Evolutionary conservation across 2,888 invertebrate species (phyloP), one percentile per base, ranked within the genome.

Genomic region (Linnaemya tessellans): DNA sequence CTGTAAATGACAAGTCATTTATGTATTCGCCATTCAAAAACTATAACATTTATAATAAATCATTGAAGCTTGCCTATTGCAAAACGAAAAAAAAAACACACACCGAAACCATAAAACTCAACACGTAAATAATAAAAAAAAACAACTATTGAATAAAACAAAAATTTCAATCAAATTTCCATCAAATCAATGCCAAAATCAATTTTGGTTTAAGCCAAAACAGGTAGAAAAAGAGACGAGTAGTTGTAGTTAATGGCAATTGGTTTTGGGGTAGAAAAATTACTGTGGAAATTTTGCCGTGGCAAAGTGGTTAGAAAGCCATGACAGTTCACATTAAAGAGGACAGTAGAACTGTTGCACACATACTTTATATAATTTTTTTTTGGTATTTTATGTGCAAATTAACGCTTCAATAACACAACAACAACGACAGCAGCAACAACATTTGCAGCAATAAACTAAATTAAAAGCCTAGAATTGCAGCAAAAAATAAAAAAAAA

Each of bases 131-230:
- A 22, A 15, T 43, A 75, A 25, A 51, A 65, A 11, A 38, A 30
- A 71, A 78, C 49, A 68, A 0, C 64, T 64, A 22, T 64, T 64
- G 13, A 71, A 80, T 56, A 79, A 62, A 80, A 75, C 54, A 85
- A 84, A 80, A 87, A 86, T 84, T 87, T 87, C 87, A 87, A 87
- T 87, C 84, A 87, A 88, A 87, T 87, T 86, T 86, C 85, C 84
- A 87, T 87, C 86, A 88, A 87, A 86, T 88, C 86, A 86, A 87
- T 83, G 88, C 62, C 86, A 80, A 82, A 88, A 87, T 87, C 86
- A 88, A 88, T 88, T 88, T 87, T 84, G 87, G 86, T 86, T 78
- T 81, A 20, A 38, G n/a, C 11, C 41, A 25, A 64, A 68, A 10
- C 58, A 56, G 70, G 18, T 68, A 18, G 51, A 18, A 3, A 3